These are phyloP conservation scores for Phaethon lepturus DNA, from an alignment of 2,113 vertebrate species.

Conservation along the genomic window DNA sequence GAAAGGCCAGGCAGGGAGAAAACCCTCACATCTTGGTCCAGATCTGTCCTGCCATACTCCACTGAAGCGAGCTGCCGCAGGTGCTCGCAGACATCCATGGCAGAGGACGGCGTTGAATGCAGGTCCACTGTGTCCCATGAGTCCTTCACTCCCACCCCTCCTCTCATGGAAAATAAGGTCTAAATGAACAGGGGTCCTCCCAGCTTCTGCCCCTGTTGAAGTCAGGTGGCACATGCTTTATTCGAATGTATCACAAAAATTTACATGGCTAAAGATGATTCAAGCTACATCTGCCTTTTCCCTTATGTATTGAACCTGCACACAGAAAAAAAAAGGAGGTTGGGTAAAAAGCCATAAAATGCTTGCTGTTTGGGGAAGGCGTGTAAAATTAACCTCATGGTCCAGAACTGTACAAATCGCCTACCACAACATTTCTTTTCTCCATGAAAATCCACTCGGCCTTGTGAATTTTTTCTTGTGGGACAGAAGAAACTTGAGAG, in stretches of 20 bases:
- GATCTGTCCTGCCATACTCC: not conserved
- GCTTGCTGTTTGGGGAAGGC: not conserved
- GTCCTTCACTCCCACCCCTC: not conserved
- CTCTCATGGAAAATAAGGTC: not conserved
- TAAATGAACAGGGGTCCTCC: not conserved
- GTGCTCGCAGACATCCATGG: not conserved
- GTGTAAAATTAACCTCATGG: not conserved
- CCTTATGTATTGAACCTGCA: not conserved
- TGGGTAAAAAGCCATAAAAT: not conserved
- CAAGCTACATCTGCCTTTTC: not conserved
- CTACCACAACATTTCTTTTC: not conserved
- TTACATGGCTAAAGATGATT: not conserved
- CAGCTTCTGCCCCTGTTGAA: not conserved
- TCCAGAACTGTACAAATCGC: not conserved
- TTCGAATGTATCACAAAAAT: not conserved
- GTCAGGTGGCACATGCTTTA: not conserved
- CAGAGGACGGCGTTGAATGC: not conserved
- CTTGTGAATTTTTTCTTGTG: not conserved
- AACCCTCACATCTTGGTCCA: not conserved
- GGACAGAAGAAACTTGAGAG: not conserved
- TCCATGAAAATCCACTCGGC: not conserved
- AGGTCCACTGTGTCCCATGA: not conserved
- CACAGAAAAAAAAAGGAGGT: not conserved
- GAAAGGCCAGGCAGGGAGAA: not conserved
- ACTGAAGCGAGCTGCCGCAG: rapidly evolving